Base-by-base conservation (phyloP, 2,888 invertebrate genomes). In the Graphium colonna region DNA sequence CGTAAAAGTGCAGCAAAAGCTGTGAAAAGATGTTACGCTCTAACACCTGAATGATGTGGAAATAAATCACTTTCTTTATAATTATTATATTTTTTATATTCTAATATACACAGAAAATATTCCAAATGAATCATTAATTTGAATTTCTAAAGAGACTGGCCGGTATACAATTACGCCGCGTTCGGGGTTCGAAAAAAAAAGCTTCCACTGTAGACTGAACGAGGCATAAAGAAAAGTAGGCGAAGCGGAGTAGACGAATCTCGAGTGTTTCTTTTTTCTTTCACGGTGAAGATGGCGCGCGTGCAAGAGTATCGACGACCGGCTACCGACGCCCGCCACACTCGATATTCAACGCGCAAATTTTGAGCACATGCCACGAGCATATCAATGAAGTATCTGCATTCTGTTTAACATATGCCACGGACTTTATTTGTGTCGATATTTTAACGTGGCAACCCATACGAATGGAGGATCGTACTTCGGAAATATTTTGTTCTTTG, bases 201-300 rank as follows among this genome's bases (percentile, higher is more conserved):
- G 43, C 15, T 33, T 43, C 39, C 28, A 13, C 40, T 39, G 44
- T 49, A 44, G 50, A 55, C 46, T 51, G 54, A 55, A 55, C 71
- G 64, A 69, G 66, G 64, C 62, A 68, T 72, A 72, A 69, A 69
- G 71, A 72, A 73, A 70, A 76, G 74, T 71, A 75, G 73, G 64
- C 68, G 65, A 72, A 69, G 62, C 66, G 52, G 69, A 74, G 81
- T 80, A 79, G 80, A 82, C 80, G 80, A 82, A 82, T 75, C 78
- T 82, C 71, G 72, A 83, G 83, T 68, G 80, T 75, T 21, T 21
- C 21, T 81, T 81, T 82, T n/a, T 80, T 81, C 81, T 81, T 81
- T 82, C 75, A 77, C 69, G 66, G 74, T 76, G 76, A 75, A 82
- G 79, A 75, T 68, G 75, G 64, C 72, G 82, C 71, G 80, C 83